Conservation (phyloP, 1,140 invertebrate genomes). For the Hestina assimilis region DNA sequence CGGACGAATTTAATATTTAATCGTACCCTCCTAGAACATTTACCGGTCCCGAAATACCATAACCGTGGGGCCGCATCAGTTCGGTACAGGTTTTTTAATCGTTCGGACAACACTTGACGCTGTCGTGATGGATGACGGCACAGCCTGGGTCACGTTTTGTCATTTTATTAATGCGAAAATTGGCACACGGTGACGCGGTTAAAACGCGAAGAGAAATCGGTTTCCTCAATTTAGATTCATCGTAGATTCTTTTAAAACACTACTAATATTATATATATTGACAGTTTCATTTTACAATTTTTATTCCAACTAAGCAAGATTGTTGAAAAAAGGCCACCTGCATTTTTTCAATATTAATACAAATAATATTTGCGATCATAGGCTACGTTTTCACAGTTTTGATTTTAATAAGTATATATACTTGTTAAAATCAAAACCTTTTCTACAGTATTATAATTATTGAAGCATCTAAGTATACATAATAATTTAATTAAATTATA, state of each 20-base stretch:
- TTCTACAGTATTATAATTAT: too few relatives aligned
- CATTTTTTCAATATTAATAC: too few relatives aligned
- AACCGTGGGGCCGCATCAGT: slow-evolving; percentile 52
- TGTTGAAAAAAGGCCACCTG: too few relatives aligned
- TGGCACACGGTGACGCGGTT: slow-evolving; percentile 65
- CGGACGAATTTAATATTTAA: slow-evolving; percentile 77
- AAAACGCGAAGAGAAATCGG: slow-evolving; percentile 35
- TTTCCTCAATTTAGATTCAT: not conserved
- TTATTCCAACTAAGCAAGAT: too few relatives aligned
- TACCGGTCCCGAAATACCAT: slow-evolving; percentile 66
- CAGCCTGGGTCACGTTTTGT: slow-evolving; percentile 70
- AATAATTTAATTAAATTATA: not conserved
- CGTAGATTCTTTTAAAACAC: not conserved
- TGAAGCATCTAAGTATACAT: too few relatives aligned
- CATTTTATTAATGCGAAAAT: slow-evolving; percentile 78
- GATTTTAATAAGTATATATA: too few relatives aligned
- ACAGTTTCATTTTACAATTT: too few relatives aligned
- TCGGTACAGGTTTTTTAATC: slow-evolving; percentile 74
- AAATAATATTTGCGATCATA: too few relatives aligned
- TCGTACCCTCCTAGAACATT: slow-evolving; percentile 74
- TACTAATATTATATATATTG: too few relatives aligned
- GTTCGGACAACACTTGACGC: slow-evolving; percentile 68
- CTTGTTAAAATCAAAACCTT: too few relatives aligned
- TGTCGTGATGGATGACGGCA: slow-evolving; percentile 67
- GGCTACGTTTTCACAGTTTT: too few relatives aligned